Conservation (phyloP, 2,113 vertebrate genomes). For the Colistium nudipinnis region DNA sequence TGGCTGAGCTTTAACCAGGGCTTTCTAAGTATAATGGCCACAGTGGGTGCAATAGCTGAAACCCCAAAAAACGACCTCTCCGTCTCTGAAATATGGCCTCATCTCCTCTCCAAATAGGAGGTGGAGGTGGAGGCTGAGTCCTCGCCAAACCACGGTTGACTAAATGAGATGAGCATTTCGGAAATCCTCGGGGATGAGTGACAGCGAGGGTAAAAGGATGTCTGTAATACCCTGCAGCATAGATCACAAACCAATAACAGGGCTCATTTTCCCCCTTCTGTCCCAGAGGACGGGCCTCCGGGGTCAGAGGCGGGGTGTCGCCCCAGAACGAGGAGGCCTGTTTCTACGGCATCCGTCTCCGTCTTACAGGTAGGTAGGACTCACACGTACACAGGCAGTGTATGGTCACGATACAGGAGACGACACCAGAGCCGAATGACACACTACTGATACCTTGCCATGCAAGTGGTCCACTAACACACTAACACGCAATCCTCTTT, state of each 20-base stretch:
- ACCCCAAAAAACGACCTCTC: not conserved
- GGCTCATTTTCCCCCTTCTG: conserved; percentile 53
- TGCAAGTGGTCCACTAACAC: conserved; percentile 28
- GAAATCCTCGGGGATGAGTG: conserved; percentile 36
- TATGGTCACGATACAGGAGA: conserved; percentile 5
- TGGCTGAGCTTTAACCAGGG: too few species aligned
- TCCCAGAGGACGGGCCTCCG: conserved; percentile 37
- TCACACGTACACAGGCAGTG: not conserved
- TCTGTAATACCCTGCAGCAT: conserved; percentile 17
- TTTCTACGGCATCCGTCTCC: conserved; percentile 21
- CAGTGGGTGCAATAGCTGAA: not conserved
- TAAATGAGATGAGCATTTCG: conserved; percentile 4
- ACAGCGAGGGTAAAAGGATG: conserved; percentile 6
- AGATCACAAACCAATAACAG: conserved; percentile 57
- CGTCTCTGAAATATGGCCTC: not conserved
- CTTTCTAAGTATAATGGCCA: not conserved
- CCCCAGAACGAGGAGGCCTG: conserved; percentile 30
- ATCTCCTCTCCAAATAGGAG: not conserved
- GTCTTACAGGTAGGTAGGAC: not conserved
- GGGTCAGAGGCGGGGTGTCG: conserved; percentile 40
- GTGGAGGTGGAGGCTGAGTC: conserved; percentile 6
- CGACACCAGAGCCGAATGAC: conserved; percentile 25
- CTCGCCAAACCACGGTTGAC: conserved; percentile 1
- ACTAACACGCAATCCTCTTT: not conserved
- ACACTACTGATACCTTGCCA: not conserved